Conservation (phyloP, 2,113 vertebrate genomes). For the Jacana jacana region DNA sequence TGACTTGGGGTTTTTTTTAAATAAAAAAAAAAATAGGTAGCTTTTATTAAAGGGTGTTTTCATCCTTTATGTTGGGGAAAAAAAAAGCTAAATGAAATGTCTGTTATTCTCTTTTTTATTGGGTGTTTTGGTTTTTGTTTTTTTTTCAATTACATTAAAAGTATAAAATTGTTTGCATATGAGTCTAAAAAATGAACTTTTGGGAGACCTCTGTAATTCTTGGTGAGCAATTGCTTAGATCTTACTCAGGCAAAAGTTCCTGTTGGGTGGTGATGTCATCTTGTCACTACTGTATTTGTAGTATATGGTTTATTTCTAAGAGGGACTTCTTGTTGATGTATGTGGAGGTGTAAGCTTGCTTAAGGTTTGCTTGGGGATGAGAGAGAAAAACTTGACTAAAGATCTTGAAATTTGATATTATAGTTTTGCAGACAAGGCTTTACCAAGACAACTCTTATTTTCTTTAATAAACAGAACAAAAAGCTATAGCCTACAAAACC, state of each 20-base stretch:
- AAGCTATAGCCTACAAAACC: background rate
- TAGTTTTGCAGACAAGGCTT: background rate
- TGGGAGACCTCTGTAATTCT: background rate
- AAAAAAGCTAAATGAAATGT: background rate
- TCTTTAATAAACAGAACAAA: background rate
- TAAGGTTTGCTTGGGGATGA: background rate
- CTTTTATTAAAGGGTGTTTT: background rate
- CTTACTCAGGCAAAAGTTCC: background rate
- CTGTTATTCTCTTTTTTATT: background rate
- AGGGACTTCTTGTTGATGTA: background rate
- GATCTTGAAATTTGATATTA: background rate
- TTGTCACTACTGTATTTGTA: background rate
- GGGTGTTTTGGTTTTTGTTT: too few relatives aligned
- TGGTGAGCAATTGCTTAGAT: background rate
- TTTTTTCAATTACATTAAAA: background rate
- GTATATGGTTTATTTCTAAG: background rate
- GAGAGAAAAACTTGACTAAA: background rate
- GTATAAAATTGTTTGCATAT: background rate
- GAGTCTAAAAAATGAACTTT: background rate
- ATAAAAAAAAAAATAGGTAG: background rate
- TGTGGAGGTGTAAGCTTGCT: background rate
- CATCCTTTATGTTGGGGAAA: background rate
- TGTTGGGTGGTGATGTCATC: background rate
- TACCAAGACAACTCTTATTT: background rate
- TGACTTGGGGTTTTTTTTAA: background rate